These are phyloP conservation scores for Myzus persicae DNA, from an alignment of 1,140 invertebrate genomes.

Conservation along the genomic window DNA sequence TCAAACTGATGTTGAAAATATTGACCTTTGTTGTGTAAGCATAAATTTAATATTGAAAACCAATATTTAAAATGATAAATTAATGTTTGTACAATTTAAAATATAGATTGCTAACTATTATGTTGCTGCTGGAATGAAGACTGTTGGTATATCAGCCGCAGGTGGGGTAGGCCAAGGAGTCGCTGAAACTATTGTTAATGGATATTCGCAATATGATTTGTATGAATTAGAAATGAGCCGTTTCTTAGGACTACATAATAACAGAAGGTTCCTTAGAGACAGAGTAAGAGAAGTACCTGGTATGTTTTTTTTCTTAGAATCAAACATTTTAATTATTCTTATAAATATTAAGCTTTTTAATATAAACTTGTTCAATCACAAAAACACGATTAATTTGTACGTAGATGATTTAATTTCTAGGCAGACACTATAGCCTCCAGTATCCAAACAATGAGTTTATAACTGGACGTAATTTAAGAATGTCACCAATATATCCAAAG, in stretches of 20 bases:
- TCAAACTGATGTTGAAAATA: too few relatives aligned
- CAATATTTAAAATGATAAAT: not conserved
- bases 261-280: conserved; percentile 91
- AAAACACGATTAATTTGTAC: not conserved
- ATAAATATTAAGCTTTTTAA: not conserved
- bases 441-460: conserved; percentile 88
- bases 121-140: conserved; percentile 95
- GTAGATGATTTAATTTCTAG: conserved; percentile 63
- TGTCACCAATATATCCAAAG: conserved; percentile 95
- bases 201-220: conserved; percentile 82
- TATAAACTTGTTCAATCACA: not conserved
- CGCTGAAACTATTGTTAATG: conserved; percentile 88
- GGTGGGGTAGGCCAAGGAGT: conserved; percentile 92
- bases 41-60: not conserved
- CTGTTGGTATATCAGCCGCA: conserved; percentile 88
- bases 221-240: conserved; percentile 91
- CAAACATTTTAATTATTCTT: not conserved
- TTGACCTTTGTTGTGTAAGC: too few relatives aligned
- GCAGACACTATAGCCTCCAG: conserved; percentile 80
- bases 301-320: conserved; percentile 63
- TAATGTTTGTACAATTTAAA: conserved; percentile 6
- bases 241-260: conserved; percentile 95
- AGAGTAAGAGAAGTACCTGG: conserved; percentile 93
- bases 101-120: conserved; percentile 89
- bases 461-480: conserved; percentile 88